Evolutionary conservation across 2,888 invertebrate genomes (phyloP).

Genomic region (Acleris literana): DNA sequence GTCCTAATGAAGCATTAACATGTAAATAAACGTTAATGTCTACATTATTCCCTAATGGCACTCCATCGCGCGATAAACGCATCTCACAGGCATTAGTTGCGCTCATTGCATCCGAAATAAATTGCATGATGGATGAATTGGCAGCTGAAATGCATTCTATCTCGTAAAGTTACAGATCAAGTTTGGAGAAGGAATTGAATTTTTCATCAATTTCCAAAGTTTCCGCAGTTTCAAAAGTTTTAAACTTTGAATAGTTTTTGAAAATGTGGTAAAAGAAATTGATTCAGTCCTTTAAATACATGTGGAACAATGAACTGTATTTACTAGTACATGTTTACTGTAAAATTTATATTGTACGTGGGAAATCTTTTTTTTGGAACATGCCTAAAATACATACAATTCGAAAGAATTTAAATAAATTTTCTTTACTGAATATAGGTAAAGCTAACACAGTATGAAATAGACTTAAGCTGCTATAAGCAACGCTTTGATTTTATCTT

Average conservation of each 20-base stretch:
- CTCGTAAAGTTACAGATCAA: conserved; percentile 22
- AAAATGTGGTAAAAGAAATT: neutral
- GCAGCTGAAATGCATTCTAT: conserved; percentile 33
- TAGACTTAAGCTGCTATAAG: no score
- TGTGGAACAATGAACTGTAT: neutral
- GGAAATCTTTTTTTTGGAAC: no score
- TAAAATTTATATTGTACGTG: no score
- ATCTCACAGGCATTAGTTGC: conserved; percentile 52
- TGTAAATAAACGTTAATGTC: conserved; percentile 75
- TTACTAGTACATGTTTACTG: neutral
- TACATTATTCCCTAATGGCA: conserved; percentile 71
- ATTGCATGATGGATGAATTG: conserved; percentile 32
- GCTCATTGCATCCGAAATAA: conserved; percentile 35
- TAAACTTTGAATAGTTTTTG: neutral
- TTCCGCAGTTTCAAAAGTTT: conserved; percentile 28
- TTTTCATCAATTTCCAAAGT: conserved; percentile 27
- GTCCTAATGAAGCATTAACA: conserved; percentile 76
- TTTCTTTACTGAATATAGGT: no score
- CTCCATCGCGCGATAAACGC: conserved; percentile 61
- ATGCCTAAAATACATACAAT: no score
- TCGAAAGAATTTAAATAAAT: no score
- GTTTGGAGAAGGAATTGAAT: conserved; percentile 17
- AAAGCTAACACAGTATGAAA: no score
- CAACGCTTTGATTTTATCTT: no score
- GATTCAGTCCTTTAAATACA: no score